Evolutionary conservation across 2,797 vertebrate genomes (phyloP).

Genomic region (Vipera ursinii): DNA sequence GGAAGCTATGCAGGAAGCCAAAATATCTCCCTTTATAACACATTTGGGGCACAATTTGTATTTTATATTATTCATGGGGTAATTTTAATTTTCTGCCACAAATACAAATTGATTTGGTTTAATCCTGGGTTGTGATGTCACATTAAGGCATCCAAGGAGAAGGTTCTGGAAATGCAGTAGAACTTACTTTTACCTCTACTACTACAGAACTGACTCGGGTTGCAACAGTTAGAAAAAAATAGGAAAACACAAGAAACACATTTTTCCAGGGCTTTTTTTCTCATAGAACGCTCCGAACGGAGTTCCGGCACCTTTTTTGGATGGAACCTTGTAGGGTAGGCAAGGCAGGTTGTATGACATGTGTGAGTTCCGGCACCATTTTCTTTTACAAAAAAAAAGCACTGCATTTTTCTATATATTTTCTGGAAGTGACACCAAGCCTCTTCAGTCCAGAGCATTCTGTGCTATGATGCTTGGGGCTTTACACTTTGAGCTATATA

Average conservation of each 20-base stretch:
- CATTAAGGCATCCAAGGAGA: not conserved
- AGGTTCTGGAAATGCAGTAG: not conserved
- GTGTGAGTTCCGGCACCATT: too few relatives aligned
- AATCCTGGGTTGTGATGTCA: not conserved
- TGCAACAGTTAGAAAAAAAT: slow-evolving; percentile 16
- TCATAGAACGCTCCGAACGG: too few relatives aligned
- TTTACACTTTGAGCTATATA: not conserved
- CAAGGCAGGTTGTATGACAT: too few relatives aligned
- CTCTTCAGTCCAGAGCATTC: not conserved
- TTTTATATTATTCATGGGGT: not conserved
- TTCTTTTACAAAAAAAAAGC: too few relatives aligned
- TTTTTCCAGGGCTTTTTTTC: not conserved
- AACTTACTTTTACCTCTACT: not conserved
- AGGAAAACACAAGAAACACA: not conserved
- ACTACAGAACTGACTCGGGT: slow-evolving; percentile 14
- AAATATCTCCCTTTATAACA: not conserved
- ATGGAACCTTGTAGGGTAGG: too few relatives aligned
- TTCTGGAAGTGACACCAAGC: not conserved
- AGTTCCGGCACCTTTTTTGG: too few relatives aligned
- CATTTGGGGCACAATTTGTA: not conserved
- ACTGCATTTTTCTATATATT: not conserved
- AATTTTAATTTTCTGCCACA: not conserved
- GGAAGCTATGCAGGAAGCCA: not conserved
- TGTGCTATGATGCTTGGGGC: not conserved
- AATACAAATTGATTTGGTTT: not conserved